Evolutionary conservation across 2,888 invertebrate species (phyloP).

Genomic region (Drosophila greeni): DNA sequence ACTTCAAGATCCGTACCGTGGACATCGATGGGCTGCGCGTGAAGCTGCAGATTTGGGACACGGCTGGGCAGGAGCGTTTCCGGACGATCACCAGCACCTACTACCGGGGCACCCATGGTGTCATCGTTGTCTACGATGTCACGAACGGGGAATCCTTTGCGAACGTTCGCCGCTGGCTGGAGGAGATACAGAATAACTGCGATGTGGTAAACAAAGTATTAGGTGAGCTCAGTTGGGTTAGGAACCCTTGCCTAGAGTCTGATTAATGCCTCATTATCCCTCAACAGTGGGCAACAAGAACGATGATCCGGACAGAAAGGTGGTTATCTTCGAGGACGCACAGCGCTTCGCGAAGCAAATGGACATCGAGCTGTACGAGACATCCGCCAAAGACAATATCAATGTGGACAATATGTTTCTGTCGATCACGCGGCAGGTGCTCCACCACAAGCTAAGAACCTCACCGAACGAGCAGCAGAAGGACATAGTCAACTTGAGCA

Average conservation of each 20-base stretch:
- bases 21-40: slow-evolving; percentile 93
- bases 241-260: neutral
- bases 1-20: slow-evolving; percentile 99
- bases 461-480: slow-evolving; percentile 78
- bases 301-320: slow-evolving; percentile 95
- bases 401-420: slow-evolving; percentile 98
- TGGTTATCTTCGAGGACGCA: slow-evolving; percentile 97
- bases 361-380: slow-evolving; percentile 98
- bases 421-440: slow-evolving; percentile 82
- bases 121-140: slow-evolving; percentile 99
- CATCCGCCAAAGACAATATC: slow-evolving; percentile 98
- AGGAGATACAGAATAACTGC: slow-evolving; percentile 99
- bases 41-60: slow-evolving; percentile 98
- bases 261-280: neutral
- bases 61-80: slow-evolving; percentile 97
- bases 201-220: slow-evolving; percentile 98
- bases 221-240: slow-evolving; percentile 81
- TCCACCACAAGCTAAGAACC: slow-evolving; percentile 78
- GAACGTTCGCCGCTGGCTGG: slow-evolving; percentile 99
- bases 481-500: slow-evolving; percentile 76
- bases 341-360: slow-evolving; percentile 98
- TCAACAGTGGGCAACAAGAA: slow-evolving; percentile 95
- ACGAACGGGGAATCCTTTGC: slow-evolving; percentile 99
- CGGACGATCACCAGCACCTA: slow-evolving; percentile 99
- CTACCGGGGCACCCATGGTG: slow-evolving; percentile 99